Evolutionary conservation across 1,140 invertebrate genomes (phyloP), one percentile per base, ranked within the genome.

Genomic region (Babylonia areolata): DNA sequence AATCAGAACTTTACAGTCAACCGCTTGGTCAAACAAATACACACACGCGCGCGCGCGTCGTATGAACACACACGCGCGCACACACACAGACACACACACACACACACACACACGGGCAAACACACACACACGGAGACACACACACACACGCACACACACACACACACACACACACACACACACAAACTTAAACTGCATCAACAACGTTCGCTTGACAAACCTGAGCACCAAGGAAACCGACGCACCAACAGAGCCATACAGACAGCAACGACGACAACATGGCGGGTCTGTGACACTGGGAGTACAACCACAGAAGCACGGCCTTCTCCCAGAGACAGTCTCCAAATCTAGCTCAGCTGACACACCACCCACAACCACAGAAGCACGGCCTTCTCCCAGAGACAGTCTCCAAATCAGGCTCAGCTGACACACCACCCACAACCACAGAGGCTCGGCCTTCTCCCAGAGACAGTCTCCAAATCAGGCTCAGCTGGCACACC

Each of bases 101-200:
- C 58, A 64, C 58, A 15, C 6, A 64, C 58, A 15, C 6, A 64
- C 6, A 64, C 58, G 23, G 9, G 28, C 58, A 64, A 6, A 23
- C 6, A 64, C 58, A 23, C 20, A 64, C 58, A 23, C 58, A 64
- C 58, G 28, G 9, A 64, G 9, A 23, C 58, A 23, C 58, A 23
- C 58, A 23, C 58, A 23, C 6, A 23, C 58, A 64, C 58, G 23
- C 58, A 64, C 58, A 64, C 58, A 64, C 58, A 64, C 58, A 64
- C 58, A 64, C 58, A 64, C 58, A 64, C 58, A 64, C 58, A 64
- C 58, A 64, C 58, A 64, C 58, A 64, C 28, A 64, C 58, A 64
- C 58, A 17, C 28, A 64, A 6, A 17, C 58, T 3, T 23, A 64
- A 64, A 15, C 58, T 23, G 20, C 42, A 46, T 46, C 42, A 46